phyloP scores from a whole-genome alignment of 2,113 vertebrate species.

The Pelvicachromis taeniatus region DNA sequence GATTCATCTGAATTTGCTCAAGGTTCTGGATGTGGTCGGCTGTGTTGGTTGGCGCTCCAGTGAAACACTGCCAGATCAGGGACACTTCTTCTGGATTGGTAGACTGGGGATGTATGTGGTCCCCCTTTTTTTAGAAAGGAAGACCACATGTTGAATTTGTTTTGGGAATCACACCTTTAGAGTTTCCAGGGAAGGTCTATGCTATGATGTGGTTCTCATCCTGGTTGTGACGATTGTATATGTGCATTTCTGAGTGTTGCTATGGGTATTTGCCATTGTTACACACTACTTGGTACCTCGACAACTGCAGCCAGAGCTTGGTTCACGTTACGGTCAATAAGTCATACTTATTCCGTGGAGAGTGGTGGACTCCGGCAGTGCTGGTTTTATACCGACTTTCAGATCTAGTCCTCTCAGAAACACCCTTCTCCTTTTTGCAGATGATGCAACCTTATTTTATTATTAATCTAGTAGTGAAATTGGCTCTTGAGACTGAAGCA shows the following conservation, averaged over 20 bases:
- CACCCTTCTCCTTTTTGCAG: not conserved
- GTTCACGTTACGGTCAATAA: not conserved
- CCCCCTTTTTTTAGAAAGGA: not conserved
- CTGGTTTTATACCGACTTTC: not conserved
- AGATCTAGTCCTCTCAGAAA: not conserved
- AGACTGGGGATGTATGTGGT: not conserved
- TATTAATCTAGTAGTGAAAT: not conserved
- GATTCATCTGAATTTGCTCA: not conserved
- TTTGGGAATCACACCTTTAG: not conserved
- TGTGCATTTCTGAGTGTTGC: not conserved
- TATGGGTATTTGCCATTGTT: not conserved
- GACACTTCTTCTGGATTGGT: not conserved
- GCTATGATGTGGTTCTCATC: not conserved
- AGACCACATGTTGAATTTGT: not conserved
- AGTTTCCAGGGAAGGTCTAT: not conserved
- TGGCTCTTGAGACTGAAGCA: not conserved
- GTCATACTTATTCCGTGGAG: not conserved
- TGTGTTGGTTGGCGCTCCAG: not conserved
- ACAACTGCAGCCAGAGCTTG: not conserved
- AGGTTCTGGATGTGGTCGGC: not conserved
- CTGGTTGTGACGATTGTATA: too few species aligned
- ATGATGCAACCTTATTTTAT: not conserved
- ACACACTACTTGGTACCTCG: not conserved
- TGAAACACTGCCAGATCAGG: not conserved
- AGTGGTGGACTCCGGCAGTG: not conserved